Evolutionary conservation across 2,113 vertebrate genomes (phyloP).

Genomic region (Saccopteryx leptura): DNA sequence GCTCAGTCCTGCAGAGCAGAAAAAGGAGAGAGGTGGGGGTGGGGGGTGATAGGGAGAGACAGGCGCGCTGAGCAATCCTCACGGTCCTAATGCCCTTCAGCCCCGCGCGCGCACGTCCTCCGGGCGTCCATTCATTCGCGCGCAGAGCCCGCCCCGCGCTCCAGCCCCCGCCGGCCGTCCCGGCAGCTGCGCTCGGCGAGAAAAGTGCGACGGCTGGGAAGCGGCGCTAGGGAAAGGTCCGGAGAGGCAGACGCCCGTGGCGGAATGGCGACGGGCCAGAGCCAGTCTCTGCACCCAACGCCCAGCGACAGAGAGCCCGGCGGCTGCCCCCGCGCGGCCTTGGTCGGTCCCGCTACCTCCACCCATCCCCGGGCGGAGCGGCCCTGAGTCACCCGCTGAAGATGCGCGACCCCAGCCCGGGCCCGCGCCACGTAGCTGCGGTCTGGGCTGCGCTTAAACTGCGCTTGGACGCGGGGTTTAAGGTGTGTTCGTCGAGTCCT

Average conservation of each 20-base stretch:
- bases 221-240: not conserved
- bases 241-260: slow-evolving; percentile 48
- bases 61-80: slow-evolving; percentile 79
- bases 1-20: slow-evolving; percentile 86
- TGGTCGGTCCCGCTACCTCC: slow-evolving; percentile 53
- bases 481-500: slow-evolving; percentile 50
- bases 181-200: not conserved
- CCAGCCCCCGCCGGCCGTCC: not conserved
- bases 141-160: slow-evolving; percentile 40
- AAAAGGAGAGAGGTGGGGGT: slow-evolving; percentile 75
- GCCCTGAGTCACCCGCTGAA: slow-evolving; percentile 69
- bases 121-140: slow-evolving; percentile 77
- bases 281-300: not conserved
- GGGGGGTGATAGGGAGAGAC: slow-evolving; percentile 77
- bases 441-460: slow-evolving; percentile 25
- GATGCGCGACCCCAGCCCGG: slow-evolving; percentile 69
- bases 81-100: slow-evolving; percentile 90
- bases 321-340: slow-evolving; percentile 65
- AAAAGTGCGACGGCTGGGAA: not conserved
- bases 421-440: slow-evolving; percentile 34
- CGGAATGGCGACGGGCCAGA: slow-evolving; percentile 70
- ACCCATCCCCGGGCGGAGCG: not conserved
- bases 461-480: not conserved
- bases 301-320: not conserved
- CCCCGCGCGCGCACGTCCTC: slow-evolving; percentile 64